Base-by-base conservation (phyloP, 2,113 vertebrate genomes). In the human region DNA sequence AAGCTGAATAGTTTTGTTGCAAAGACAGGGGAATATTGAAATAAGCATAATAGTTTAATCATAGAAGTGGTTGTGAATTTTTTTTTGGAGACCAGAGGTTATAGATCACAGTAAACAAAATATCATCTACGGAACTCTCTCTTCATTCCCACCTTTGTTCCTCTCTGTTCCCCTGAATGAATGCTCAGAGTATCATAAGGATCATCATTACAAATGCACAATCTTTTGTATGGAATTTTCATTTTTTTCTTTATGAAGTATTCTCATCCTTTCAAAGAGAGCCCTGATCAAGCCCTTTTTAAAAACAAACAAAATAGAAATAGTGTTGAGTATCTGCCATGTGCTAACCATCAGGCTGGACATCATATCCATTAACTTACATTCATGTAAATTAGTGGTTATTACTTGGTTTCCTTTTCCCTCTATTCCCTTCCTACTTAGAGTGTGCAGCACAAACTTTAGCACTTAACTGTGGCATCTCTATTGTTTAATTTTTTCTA, bases 241-340 rank as follows among this genome's bases (percentile, higher is more conserved):
- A 20, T 70, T 3, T 30, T 45, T 57, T 73, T 78, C 55, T 89
- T 64, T 10, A 13, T 91, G n/a, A 80, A 80, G 64, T 66, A 0
- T 87, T 55, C 45, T 76, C 2, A 52, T 80, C n/a, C 16, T 83
- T 68, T 92, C 8, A 55, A 93, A 89, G 82, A 27, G 8, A 68
- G 10, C 18, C 4, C 32, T 55, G 3, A 75, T n/a, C 3, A 45
- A 61, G 12, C 25, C 32, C 27, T 18, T 52, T 95, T 59, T 10
- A 3, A 59, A 90, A 73, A 73, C 50, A 92, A 97, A 48, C 7
- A 48, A 96, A 87, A 64, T 6, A 57, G 45, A 88, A 59, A 68
- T 70, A 48, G 6, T 35, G 14, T 35, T 94, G 45, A 52, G 1
- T 3, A 57, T 13, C 20, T 66, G 55, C 11, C 22, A 1, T 27